Base-by-base conservation (phyloP, 2,797 vertebrate species). In the Falco novaeseelandiae region DNA sequence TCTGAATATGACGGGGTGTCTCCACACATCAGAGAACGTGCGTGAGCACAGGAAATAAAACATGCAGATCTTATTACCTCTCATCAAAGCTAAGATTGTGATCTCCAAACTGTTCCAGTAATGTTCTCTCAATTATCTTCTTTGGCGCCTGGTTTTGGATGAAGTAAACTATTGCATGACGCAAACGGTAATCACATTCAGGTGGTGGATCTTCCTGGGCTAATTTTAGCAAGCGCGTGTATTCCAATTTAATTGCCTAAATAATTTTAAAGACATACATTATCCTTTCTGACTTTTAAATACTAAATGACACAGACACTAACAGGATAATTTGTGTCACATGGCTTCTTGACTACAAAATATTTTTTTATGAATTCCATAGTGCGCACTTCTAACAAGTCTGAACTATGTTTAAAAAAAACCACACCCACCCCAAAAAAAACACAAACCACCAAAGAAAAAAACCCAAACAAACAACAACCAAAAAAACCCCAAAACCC, bases 51-150 rank as follows among this genome's bases (percentile, higher is more conserved):
- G 78, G 77, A 93, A 92, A 52, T 77, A 76, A 86, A 87, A 91
- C 32, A 36, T 23, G 71, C 59, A 73, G 71, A 67, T 90, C 61
- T 87, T 93, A 85, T 80, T 98, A 99, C 99, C 99, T 98, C 97
- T 99, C 99, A 96, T 99, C 99, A 92, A 99, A 99, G 95, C 99
- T 99, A 94, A 99, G 98, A 98, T 99, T 99, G 93, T 99, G 98
- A 98, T 99, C 99, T 25, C 98, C 99, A 93, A 99, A 99, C 97
- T 99, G 99, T 70, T 99, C 99, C 92, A 99, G 98, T 82, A 99
- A 98, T 10, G 99, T 99, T 95, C 99, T 99, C 98, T 99, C 99
- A 96, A 99, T 98, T 96, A 99, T 99, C 98, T 99, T 99, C 98
- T 99, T 99, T 82, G 99, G 99, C 2, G 99, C 99, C 95, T 99